Evolutionary conservation across 1,140 invertebrate species (phyloP).

Genomic region (Zaprionus inermis): DNA sequence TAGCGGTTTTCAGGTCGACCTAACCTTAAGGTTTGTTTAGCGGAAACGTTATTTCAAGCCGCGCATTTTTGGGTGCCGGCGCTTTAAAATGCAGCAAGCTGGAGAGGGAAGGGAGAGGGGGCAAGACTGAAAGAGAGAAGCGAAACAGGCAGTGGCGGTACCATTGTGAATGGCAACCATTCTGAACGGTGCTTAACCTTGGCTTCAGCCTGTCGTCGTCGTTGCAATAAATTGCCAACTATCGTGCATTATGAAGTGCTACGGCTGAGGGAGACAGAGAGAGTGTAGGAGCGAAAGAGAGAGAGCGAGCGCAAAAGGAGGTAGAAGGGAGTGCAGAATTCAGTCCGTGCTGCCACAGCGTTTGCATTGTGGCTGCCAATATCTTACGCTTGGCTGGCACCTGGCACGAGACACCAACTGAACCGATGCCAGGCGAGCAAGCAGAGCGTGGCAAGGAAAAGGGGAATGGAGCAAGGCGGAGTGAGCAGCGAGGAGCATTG

Average conservation of each 20-base stretch:
- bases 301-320: background rate
- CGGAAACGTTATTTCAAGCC: background rate
- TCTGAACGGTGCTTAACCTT: slow-evolving; percentile 35
- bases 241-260: slow-evolving; percentile 46
- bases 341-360: slow-evolving; percentile 14
- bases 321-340: background rate
- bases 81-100: slow-evolving; percentile 1
- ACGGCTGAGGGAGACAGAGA: background rate
- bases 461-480: background rate
- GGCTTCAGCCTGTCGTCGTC: slow-evolving; percentile 35
- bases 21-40: background rate
- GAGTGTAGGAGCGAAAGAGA: background rate
- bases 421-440: slow-evolving; percentile 10
- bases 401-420: slow-evolving; percentile 15
- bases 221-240: slow-evolving; percentile 47
- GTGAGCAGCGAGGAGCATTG: background rate
- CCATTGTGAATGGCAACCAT: slow-evolving; percentile 19
- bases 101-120: background rate
- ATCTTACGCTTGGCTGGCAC: slow-evolving; percentile 51
- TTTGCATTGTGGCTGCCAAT: slow-evolving; percentile 52
- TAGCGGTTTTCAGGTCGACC: background rate
- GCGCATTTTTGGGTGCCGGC: background rate
- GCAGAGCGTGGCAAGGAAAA: background rate
- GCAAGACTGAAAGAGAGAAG: no score
- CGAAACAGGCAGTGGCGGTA: slow-evolving; percentile 1